Percentiles rank a stretch among this genome's conserved stretches.
phyloP scores from a whole-genome alignment of 2,797 vertebrate species.

The Sebastes ruberrimus region DNA sequence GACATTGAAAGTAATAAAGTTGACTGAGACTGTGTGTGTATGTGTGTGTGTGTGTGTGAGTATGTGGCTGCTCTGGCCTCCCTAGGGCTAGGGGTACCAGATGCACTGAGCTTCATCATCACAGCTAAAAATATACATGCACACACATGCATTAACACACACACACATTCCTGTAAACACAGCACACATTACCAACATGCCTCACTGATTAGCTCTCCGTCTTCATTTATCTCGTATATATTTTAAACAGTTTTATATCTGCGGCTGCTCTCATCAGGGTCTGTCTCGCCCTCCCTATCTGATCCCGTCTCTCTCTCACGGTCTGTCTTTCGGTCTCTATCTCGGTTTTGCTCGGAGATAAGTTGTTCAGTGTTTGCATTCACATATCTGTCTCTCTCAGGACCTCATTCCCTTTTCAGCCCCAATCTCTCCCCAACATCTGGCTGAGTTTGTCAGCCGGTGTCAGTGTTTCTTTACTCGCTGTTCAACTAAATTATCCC shows the following conservation, averaged over 20 bases:
- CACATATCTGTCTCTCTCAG: slow-evolving; percentile 62
- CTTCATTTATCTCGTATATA: slow-evolving; percentile 38
- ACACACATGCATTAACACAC: slow-evolving; percentile 28
- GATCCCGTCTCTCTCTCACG: slow-evolving; percentile 33
- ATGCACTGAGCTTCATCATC: slow-evolving; percentile 72
- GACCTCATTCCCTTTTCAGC: slow-evolving; percentile 50
- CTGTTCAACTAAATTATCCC: not conserved
- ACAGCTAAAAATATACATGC: slow-evolving; percentile 72
- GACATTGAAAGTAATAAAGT: slow-evolving; percentile 20
- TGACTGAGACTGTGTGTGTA: not conserved
- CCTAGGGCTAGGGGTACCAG: slow-evolving; percentile 73
- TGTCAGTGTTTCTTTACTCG: slow-evolving; percentile 22
- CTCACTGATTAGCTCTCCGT: slow-evolving; percentile 53
- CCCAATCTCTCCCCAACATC: slow-evolving; percentile 52
- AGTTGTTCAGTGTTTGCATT: slow-evolving; percentile 59
- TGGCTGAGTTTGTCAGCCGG: slow-evolving; percentile 53
- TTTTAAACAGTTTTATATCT: slow-evolving; percentile 22
- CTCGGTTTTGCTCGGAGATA: slow-evolving; percentile 55
- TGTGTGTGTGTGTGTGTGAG: not conserved
- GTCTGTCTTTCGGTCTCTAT: slow-evolving; percentile 46
- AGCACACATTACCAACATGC: slow-evolving; percentile 51
- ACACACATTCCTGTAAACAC: slow-evolving; percentile 40
- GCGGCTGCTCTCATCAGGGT: slow-evolving; percentile 24
- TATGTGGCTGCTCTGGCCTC: slow-evolving; percentile 36
- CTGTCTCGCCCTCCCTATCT: slow-evolving; percentile 34